phyloP scores from a whole-genome alignment of 2,888 invertebrate genomes.

The Leucozona laternaria region DNA sequence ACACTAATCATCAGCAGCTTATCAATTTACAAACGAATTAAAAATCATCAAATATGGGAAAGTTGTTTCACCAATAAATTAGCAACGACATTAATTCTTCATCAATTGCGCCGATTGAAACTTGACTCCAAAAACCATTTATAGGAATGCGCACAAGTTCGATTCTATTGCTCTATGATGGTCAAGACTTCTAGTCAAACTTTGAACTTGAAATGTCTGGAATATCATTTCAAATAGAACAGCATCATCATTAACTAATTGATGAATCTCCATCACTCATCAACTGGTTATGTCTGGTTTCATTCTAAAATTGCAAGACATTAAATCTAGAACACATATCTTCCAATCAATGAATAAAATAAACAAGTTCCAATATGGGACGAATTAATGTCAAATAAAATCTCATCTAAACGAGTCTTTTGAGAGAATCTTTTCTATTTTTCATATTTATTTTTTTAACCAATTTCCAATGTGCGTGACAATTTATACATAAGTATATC shows the following conservation, averaged over 20 bases:
- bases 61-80: not conserved
- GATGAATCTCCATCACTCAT: not conserved
- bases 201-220: not conserved
- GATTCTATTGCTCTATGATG: not conserved
- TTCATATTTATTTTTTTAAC: not conserved
- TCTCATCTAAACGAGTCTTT: conserved; percentile 16
- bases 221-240: not conserved
- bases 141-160: not conserved
- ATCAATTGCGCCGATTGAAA: not conserved
- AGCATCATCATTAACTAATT: not conserved
- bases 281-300: not conserved
- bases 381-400: not conserved
- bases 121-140: not conserved
- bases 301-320: not conserved
- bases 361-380: conserved; percentile 3
- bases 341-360: not conserved
- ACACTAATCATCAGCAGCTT: not conserved
- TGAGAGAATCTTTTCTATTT: conserved; percentile 3
- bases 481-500: not conserved
- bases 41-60: not conserved
- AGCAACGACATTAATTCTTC: not conserved
- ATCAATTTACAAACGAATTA: not conserved
- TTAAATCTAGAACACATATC: not conserved
- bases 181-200: not conserved
- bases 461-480: not conserved